Percentiles rank a stretch among this genome's conserved stretches.
Conservation (phyloP, 2,113 vertebrate species). For the Anhinga rufa region DNA sequence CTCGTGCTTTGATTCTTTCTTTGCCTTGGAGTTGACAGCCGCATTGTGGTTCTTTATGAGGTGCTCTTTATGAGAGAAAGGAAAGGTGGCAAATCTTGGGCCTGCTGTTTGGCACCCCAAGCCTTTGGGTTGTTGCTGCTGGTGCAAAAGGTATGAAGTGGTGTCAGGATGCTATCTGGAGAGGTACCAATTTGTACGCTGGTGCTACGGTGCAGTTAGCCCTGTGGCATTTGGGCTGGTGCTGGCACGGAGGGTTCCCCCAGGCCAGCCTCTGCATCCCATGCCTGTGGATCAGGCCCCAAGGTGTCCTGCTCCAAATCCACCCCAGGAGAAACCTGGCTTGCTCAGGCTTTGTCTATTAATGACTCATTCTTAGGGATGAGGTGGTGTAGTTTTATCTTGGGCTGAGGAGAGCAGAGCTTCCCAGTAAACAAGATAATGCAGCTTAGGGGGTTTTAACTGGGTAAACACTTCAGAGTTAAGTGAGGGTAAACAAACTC, state of each 20-base stretch:
- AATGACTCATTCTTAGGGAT: slow-evolving; percentile 1
- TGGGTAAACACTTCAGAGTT: slow-evolving; percentile 52
- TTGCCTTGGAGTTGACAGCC: slow-evolving; percentile 7
- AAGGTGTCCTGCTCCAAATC: background rate
- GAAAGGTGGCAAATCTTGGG: background rate
- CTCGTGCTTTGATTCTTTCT: slow-evolving; percentile 30
- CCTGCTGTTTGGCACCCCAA: background rate
- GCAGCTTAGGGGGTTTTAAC: slow-evolving; percentile 52
- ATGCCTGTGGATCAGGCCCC: background rate
- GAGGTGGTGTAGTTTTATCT: slow-evolving; percentile 23
- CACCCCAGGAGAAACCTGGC: background rate
- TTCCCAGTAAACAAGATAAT: slow-evolving; percentile 54
- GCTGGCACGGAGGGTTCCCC: background rate
- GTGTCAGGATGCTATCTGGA: background rate
- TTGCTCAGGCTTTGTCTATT: background rate
- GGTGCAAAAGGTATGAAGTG: background rate
- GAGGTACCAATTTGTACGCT: background rate
- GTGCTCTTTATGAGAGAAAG: background rate
- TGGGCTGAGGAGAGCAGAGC: background rate
- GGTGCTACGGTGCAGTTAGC: background rate
- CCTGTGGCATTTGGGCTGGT: background rate
- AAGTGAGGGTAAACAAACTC: slow-evolving; percentile 37
- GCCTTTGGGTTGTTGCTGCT: background rate
- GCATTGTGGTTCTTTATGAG: background rate
- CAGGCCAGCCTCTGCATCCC: background rate